Conservation (phyloP, 2,113 vertebrate genomes). For the Gnathonemus echidnorhynchus region DNA sequence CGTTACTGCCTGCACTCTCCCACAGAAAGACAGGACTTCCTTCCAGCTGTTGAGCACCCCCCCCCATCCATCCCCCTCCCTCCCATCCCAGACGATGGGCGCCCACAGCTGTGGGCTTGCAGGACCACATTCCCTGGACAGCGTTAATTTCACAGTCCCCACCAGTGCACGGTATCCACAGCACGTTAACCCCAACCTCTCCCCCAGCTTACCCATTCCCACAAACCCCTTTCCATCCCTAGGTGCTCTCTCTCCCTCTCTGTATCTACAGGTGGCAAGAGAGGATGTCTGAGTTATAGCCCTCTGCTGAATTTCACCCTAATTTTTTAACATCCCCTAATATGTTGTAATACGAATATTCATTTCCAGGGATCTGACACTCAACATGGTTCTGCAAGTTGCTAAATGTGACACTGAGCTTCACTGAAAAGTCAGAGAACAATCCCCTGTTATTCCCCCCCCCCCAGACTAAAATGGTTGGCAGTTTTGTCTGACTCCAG, state of each 20-base stretch:
- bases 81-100: constrained; percentile 52
- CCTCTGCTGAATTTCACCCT: constrained; percentile 41
- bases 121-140: constrained; percentile 57
- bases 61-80: constrained; percentile 43
- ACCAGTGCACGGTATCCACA: constrained; percentile 33
- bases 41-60: constrained; percentile 71
- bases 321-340: constrained; percentile 39
- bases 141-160: constrained; percentile 61
- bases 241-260: constrained; percentile 39
- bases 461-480: background rate
- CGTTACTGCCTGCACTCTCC: constrained; percentile 34
- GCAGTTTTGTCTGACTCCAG: background rate
- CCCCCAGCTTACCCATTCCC: constrained; percentile 24
- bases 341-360: constrained; percentile 24
- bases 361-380: constrained; percentile 11
- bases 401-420: background rate
- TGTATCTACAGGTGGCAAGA: constrained; percentile 35
- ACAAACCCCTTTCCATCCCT: constrained; percentile 31
- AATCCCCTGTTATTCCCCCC: background rate
- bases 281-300: constrained; percentile 41
- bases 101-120: constrained; percentile 65
- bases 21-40: constrained; percentile 64
- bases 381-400: background rate
- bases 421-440: background rate
- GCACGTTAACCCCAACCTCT: constrained; percentile 29